Evolutionary conservation across 2,113 vertebrate species (phyloP), one percentile per base, ranked within the genome.

Genomic region (Hypanus sabinus): DNA sequence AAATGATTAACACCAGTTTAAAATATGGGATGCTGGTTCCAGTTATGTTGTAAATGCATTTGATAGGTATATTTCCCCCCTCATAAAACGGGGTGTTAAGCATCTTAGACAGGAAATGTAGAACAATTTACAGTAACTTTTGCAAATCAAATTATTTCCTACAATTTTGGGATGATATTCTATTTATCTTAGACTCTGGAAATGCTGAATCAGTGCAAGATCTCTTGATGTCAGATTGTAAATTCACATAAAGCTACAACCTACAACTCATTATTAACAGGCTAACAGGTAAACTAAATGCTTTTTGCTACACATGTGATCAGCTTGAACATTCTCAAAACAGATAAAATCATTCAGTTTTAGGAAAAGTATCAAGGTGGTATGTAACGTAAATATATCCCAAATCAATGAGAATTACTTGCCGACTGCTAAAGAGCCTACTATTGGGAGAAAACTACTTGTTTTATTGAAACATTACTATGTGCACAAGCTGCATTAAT

Each of bases 391-490:
- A 93, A 93, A 73, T 27, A 55, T 93, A 20, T 30, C 10, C n/a
- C 33, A 71, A 93, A 55, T 10, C 33, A 93, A 46, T 73, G 65
- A 93, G 90, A 93, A 93, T 36, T 73, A 71, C 83, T 87, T 8
- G 22, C 83, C 55, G 27, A 46, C 55, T 87, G 46, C 6, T 87
- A 46, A 8, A 65, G 11, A 90, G 65, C 90, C 71, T 38, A 46
- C 36, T 73, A 71, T 12, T 38, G 33, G 22, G 68, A 92, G 16
- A 24, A 27, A 8, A 38, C 11, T 12, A 16, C 8, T 73, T 71
- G 33, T 71, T 71, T 27, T 92, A 27, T 18, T 46, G 20, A 36
- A 1, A 22, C 18, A 6, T 70, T 92, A 71, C 8, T 70, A 30
- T 36, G 9, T 71, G 62, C n/a, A 92, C 68, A 60, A 92, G 33